Conservation (phyloP, 2,797 vertebrate genomes). For the Scolopax rusticola region DNA sequence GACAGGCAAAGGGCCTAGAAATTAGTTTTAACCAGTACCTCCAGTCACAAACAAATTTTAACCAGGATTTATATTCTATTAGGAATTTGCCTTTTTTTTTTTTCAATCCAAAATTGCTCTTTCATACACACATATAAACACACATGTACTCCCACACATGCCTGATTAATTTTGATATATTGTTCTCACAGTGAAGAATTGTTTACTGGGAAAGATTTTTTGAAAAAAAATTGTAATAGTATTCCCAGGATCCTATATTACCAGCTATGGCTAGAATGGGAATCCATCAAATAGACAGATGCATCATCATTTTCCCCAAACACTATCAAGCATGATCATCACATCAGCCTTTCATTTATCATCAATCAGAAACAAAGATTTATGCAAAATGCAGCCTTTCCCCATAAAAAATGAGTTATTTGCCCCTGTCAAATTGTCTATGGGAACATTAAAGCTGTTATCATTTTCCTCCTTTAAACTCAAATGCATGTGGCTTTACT, state of each 20-base stretch:
- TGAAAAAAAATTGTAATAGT: conserved; percentile 3
- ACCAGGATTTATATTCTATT: not conserved
- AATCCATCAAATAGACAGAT: not conserved
- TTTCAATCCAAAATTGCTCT: not conserved
- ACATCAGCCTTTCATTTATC: conserved; percentile 54
- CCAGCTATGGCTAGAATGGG: not conserved
- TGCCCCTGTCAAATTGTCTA: not conserved
- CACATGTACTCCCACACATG: not conserved
- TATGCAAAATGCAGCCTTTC: conserved; percentile 28
- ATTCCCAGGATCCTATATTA: conserved; percentile 24
- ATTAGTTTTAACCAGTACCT: not conserved
- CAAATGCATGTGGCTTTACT: not conserved
- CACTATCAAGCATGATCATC: conserved; percentile 25
- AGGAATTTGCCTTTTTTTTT: not conserved
- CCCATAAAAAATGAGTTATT: conserved; percentile 46
- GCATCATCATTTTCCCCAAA: conserved; percentile 39
- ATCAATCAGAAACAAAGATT: conserved; percentile 55
- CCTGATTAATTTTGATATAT: not conserved
- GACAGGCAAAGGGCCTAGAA: not conserved
- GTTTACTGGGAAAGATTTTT: conserved; percentile 39
- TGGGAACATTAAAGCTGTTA: conserved; percentile 8
- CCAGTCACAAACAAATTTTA: no score
- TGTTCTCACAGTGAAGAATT: not conserved
- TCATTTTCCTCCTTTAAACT: not conserved
- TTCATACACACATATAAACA: not conserved